Evolutionary conservation across 2,888 invertebrate genomes (phyloP).

Genomic region (Steinernema scapterisci): DNA sequence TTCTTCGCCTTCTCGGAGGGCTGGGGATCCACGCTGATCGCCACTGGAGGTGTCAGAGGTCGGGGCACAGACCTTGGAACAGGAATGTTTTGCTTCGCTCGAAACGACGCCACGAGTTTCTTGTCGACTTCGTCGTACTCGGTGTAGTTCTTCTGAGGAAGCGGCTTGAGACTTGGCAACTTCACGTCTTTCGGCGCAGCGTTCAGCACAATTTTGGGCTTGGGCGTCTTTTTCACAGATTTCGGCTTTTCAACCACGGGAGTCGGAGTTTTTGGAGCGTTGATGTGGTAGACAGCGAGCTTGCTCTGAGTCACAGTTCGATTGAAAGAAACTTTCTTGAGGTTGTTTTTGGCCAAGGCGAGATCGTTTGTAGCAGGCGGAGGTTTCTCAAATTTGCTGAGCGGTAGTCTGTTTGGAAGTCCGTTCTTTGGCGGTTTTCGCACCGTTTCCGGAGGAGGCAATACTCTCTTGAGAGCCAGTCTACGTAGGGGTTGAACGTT

Average conservation of each 20-base stretch:
- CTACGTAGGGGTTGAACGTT: background rate
- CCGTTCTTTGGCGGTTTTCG: background rate
- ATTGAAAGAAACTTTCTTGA: conserved; percentile 14
- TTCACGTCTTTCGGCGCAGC: background rate
- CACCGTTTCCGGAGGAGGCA: background rate
- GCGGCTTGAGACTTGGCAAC: background rate
- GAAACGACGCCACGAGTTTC: conserved; percentile 19
- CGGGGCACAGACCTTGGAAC: background rate
- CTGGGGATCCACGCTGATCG: background rate
- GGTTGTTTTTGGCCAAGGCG: background rate
- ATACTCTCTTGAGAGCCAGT: background rate
- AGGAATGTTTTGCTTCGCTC: conserved; percentile 15
- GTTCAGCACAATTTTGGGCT: background rate
- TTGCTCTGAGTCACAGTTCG: background rate
- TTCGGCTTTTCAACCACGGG: background rate
- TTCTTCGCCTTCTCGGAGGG: background rate
- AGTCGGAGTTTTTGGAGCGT: background rate
- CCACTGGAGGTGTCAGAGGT: conserved; percentile 1
- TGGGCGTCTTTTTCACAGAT: background rate
- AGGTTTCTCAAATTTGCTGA: background rate
- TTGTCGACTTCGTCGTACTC: conserved; percentile 28
- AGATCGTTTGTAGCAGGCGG: background rate
- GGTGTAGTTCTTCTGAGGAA: background rate
- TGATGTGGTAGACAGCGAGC: conserved; percentile 22
- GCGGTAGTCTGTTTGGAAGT: background rate